A percentile compares a stretch with the other conserved stretches of the same genome.
Evolutionary conservation across 1,140 invertebrate species (phyloP).

Genomic region (Trachymyrmex cornetzi): DNA sequence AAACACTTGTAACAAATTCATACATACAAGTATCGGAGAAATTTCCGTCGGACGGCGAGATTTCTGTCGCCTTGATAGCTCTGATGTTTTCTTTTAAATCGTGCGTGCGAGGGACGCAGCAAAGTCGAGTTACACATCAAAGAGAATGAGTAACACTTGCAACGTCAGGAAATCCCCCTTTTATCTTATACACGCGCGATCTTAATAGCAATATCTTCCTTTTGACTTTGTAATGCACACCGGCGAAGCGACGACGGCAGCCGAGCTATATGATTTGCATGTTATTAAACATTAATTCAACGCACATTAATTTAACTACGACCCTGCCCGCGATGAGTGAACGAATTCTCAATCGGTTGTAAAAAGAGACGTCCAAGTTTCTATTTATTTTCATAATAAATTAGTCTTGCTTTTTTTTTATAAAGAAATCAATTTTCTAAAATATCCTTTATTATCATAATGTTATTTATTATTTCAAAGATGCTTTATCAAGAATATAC

Average conservation of each 20-base stretch:
- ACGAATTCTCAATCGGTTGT: constrained; percentile 22
- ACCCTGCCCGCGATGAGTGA: neutral
- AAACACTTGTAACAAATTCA: neutral
- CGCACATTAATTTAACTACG: constrained; percentile 22
- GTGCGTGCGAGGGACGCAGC: neutral
- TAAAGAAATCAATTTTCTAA: neutral
- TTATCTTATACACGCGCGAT: constrained; percentile 11
- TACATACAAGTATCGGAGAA: neutral
- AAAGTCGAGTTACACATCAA: constrained; percentile 39
- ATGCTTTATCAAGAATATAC: neutral
- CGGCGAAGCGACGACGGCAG: constrained; percentile 62
- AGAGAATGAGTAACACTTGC: constrained; percentile 46
- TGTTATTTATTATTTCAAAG: too few relatives aligned
- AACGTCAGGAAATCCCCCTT: constrained; percentile 40
- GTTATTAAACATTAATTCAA: constrained; percentile 56
- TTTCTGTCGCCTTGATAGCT: neutral
- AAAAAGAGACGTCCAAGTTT: neutral
- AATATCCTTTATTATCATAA: neutral
- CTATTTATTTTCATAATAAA: neutral
- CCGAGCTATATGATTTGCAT: constrained; percentile 55
- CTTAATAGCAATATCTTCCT: constrained; percentile 41
- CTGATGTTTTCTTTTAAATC: constrained; percentile 13
- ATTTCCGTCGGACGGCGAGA: neutral
- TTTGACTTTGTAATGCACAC: constrained; percentile 47
- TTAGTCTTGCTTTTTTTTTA: neutral